Evolutionary conservation across 1,140 invertebrate genomes (phyloP), one percentile per base, ranked within the genome.

Genomic region (Belonocnema kinseyi): DNA sequence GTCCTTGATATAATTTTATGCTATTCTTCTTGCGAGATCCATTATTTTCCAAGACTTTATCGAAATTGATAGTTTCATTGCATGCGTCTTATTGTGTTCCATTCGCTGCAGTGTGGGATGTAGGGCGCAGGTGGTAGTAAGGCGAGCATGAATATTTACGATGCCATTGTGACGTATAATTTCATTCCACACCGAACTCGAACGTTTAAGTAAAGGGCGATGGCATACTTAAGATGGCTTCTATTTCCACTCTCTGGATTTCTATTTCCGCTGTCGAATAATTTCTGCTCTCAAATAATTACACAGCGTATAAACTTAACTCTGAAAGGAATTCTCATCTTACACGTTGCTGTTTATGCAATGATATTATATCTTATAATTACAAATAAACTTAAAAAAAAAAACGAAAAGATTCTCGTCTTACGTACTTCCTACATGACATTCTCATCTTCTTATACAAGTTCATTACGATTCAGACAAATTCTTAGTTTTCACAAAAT

Each of bases 21-120:
- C n/a, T n/a, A 73, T 56, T 56, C 19, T 46, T 46, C 10, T 46
- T 56, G 46, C 50, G 72, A 14, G 56, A 76, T 76, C 76, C 80
- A 77, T 54, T 73, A 77, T 76, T 78, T 80, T 83, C 80, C 81
- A 77, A 76, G 74, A 77, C 26, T 81, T 80, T 77, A 80, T 83
- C 78, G 80, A 81, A 83, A 80, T 77, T 79, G 75, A 78, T 75
- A 79, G 77, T 83, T 77, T 83, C 80, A 77, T 79, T 77, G 76
- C 72, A 50, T 19, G 50, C 33, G 74, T 72, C 74, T 80, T 81
- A 81, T 83, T 81, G 79, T 81, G 76, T 78, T 79, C 75, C 17
- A n/a, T 72, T 73, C 72, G 75, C 33, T 40, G 52, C 75, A 14
- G 19, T 50, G 51, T 75, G 51, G 74, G 73, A 79, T 82, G 71